Conservation (phyloP, 2,113 vertebrate species). For the Alligator sinensis region DNA sequence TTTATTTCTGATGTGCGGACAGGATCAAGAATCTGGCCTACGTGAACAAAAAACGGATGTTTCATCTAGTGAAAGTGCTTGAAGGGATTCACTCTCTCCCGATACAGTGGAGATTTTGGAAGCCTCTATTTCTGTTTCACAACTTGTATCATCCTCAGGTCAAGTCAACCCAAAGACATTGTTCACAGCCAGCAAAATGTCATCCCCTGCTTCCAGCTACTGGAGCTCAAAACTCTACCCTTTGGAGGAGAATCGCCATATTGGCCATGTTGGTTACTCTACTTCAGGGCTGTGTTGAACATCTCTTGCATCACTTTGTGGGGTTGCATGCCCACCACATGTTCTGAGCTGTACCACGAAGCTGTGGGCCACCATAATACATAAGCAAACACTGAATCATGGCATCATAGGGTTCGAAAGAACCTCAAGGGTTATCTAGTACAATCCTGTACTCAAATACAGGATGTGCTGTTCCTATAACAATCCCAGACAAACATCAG, state of each 20-base stretch:
- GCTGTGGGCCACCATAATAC: not conserved
- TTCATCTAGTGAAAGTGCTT: no score
- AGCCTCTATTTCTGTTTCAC: no score
- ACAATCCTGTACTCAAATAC: no score
- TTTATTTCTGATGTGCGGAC: not conserved
- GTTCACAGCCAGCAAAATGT: not conserved
- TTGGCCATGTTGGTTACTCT: not conserved
- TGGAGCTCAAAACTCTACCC: not conserved
- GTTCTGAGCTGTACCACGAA: not conserved
- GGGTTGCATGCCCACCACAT: not conserved
- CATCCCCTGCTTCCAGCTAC: not conserved
- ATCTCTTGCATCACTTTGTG: not conserved
- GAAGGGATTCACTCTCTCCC: no score
- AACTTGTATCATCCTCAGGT: not conserved
- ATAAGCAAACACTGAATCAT: no score
- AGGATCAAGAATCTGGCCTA: not conserved
- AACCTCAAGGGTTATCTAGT: no score
- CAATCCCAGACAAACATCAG: no score
- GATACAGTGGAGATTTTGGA: no score
- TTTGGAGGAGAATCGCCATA: not conserved
- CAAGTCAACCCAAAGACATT: not conserved
- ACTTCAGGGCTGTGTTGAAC: not conserved
- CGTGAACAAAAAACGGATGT: no score
- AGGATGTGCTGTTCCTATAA: no score
- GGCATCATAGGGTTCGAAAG: no score